Base-by-base conservation (phyloP, 2,113 vertebrate species). In the Xenopus tropicalis region DNA sequence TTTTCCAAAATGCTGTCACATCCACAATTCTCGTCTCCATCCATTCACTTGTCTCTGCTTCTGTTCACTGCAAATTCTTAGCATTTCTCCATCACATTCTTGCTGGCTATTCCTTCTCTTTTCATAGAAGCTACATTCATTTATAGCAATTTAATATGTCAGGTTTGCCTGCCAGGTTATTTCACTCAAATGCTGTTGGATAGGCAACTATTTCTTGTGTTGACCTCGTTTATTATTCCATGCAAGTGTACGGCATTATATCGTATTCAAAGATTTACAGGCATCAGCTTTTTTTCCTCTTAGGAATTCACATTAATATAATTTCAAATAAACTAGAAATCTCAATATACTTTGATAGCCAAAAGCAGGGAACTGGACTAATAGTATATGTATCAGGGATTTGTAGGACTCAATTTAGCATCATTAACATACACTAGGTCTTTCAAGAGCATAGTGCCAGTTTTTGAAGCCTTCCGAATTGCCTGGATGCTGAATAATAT, bases 221-320 rank as follows among this genome's bases (percentile, higher is more conserved):
- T 67, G 72, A 68, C 64, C 72, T 29, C 64, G 48, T 74, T 74
- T 25, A 59, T 61, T 61, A 59, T 14, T 42, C 57, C 21, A 23
- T 10, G 6, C 56, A 74, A 61, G 56, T 4, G 11, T 4, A 20
- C 29, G 51, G 56, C 58, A 67, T 37, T 51, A 44, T 61, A 64
- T 62, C 44, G 62, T 29, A 46, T 43, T 56, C 59, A 56, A 23
- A 63, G 69, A 76, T 54, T 43, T 46, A 43, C 66, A 43, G 43
- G 46, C 66, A 69, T 69, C 73, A 61, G 73, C 20, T 62, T 68
- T 61, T 68, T 14, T 62, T 29, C 72, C 66, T 25, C 10, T 9
- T 23, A 61, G 66, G 63, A 67, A 54, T 67, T 74, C 54, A 19
- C 57, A 54, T 42, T 54, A 8, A 48, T 48, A 48, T 2, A 48